phyloP scores from a whole-genome alignment of 2,888 invertebrate species.

The Cenopis cana region DNA sequence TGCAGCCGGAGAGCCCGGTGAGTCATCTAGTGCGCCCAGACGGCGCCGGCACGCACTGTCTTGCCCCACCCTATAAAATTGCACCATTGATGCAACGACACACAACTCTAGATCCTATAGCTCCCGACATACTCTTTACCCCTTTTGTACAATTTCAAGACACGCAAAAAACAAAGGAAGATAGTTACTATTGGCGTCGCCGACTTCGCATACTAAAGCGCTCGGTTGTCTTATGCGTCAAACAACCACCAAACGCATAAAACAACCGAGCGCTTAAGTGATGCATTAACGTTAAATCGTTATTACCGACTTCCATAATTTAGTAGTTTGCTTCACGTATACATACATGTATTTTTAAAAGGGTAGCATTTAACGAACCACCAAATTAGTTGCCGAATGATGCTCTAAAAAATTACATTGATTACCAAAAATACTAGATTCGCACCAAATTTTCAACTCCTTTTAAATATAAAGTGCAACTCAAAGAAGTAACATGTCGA shows the following conservation, averaged over 20 bases:
- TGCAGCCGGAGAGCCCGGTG: conserved; percentile 73
- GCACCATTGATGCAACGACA: conserved; percentile 23
- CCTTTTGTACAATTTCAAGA: conserved; percentile 35
- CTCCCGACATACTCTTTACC: conserved; percentile 26
- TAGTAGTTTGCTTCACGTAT: conserved; percentile 18
- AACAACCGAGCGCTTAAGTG: no score
- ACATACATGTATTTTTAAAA: no score
- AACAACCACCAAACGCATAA: no score
- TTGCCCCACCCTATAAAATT: conserved; percentile 59
- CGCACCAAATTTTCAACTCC: no score
- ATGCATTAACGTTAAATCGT: conserved; percentile 30
- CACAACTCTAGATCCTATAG: conserved; percentile 15
- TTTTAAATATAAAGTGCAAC: no score
- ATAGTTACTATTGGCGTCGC: conserved; percentile 31
- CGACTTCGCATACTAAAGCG: conserved; percentile 34
- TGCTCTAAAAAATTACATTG: no score
- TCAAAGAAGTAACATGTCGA: no score
- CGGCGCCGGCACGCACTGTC: conserved; percentile 77
- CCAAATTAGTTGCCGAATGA: no score
- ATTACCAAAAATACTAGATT: no score
- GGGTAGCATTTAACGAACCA: no score
- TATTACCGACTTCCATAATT: no score
- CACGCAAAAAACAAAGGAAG: conserved; percentile 37
- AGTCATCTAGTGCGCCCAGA: conserved; percentile 76
- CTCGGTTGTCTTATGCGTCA: no score